Conservation (phyloP, 1,140 invertebrate genomes). For the Macrobrachium nipponense region DNA sequence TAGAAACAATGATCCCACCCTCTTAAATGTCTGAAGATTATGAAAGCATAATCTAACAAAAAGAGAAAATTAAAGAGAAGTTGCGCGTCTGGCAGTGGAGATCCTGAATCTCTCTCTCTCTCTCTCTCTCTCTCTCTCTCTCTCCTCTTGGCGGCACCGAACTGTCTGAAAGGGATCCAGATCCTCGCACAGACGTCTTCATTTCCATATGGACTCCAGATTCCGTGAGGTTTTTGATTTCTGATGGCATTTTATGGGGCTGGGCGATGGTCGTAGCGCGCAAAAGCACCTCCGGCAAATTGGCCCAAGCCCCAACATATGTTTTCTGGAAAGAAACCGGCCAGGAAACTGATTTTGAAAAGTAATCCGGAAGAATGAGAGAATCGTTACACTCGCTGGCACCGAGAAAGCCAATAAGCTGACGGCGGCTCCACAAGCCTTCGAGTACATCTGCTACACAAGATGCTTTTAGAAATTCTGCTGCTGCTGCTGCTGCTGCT, state of each 20-base stretch:
- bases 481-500: background rate
- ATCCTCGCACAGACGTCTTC: slow-evolving; percentile 44
- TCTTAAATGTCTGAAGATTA: too few species aligned
- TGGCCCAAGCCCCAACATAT: background rate
- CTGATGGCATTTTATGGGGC: background rate
- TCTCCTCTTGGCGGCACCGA: slow-evolving; percentile 47
- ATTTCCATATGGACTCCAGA: slow-evolving; percentile 59
- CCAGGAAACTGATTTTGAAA: background rate
- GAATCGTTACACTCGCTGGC: slow-evolving; percentile 49
- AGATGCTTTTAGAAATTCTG: slow-evolving; percentile 40
- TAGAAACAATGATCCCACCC: background rate
- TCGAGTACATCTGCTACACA: slow-evolving; percentile 56
- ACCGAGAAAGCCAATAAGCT: slow-evolving; percentile 56
- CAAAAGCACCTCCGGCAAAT: background rate
- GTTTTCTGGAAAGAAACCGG: background rate
- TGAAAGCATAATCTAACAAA: background rate
- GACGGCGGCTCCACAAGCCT: slow-evolving; percentile 39
- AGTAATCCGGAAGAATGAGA: background rate
- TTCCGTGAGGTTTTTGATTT: slow-evolving; percentile 19
- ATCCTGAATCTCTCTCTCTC: too few species aligned
- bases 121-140: too few species aligned
- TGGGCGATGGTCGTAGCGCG: background rate
- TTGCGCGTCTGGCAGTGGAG: slow-evolving; percentile 45
- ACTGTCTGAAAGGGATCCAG: slow-evolving; percentile 41
- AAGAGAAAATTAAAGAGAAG: background rate